Base-by-base conservation (phyloP, 2,113 vertebrate species). In the Cercopithecus mona region DNA sequence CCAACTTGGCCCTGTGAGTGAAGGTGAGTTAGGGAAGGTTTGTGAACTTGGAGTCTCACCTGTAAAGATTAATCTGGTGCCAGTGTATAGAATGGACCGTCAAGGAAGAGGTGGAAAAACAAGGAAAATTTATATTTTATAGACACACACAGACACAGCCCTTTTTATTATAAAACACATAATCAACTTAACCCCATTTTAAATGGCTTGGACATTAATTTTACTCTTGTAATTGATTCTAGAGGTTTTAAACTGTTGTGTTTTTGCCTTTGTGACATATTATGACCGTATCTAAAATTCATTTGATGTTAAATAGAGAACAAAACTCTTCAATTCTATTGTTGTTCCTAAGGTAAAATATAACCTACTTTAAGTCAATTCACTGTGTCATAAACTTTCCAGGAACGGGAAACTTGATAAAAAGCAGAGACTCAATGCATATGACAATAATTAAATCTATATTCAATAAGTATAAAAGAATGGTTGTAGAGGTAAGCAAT, bases 401-500 rank as follows among this genome's bases (percentile, higher is more conserved):
- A 48, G 82, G 90, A 95, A 93, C 52, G 79, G 27, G 61, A 79
- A 89, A 79, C n/a, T 55, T 93, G 95, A 94, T 83, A 76, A 93
- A 96, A 97, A 78, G 75, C 93, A 96, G 88, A 93, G 57, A 76
- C 85, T 88, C 18, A 5, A 40, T 88, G 25, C 79, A 45, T 52
- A 61, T 66, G 90, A 94, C 84, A 80, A 61, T 92, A 94, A 97
- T 97, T 88, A 94, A 94, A 94, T 95, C 86, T 97, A 59, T 50
- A 93, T 32, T 82, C 35, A 45, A 61, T 27, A 93, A 88, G 64
- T 79, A 61, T 48, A 68, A 96, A 94, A 79, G 64, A 85, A 50
- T 45, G 57, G 82, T 45, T 61, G 35, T 48, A 52, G 23, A 55
- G 38, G 35, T 32, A 70, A n/a, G 88, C 55, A 57, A 87, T 76